Evolutionary conservation across 1,140 invertebrate species (phyloP).

Genomic region (Bicyclus anynana): DNA sequence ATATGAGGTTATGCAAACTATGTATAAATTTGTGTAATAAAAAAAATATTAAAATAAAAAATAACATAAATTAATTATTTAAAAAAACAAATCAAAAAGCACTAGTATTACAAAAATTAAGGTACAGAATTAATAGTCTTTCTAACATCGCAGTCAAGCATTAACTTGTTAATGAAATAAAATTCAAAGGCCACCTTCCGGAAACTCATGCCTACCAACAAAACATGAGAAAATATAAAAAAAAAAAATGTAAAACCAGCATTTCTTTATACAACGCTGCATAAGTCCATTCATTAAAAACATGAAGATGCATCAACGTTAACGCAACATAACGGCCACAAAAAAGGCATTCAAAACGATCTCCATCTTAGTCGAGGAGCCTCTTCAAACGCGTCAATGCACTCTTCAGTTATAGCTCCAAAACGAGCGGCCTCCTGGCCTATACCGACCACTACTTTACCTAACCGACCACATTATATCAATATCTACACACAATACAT

Average conservation of each 20-base stretch:
- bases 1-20: no score
- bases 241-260: neutral
- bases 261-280: neutral
- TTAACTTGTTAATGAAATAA: no score
- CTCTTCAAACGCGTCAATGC: slow-evolving; percentile 58
- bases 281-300: slow-evolving; percentile 4
- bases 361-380: slow-evolving; percentile 48
- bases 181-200: neutral
- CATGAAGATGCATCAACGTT: slow-evolving; percentile 11
- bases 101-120: no score
- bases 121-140: no score
- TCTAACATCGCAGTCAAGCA: no score
- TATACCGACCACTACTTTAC: slow-evolving; percentile 16
- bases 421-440: slow-evolving; percentile 44
- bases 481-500: slow-evolving; percentile 20
- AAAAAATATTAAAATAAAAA: no score
- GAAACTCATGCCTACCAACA: neutral
- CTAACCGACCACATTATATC: neutral
- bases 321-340: slow-evolving; percentile 19
- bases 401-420: slow-evolving; percentile 64
- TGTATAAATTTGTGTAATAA: no score
- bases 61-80: no score
- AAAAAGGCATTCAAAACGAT: slow-evolving; percentile 52
- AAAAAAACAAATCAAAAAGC: no score
- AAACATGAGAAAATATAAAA: neutral